Conservation (phyloP, 2,888 invertebrate species). For the Epirrhoe tristata region DNA sequence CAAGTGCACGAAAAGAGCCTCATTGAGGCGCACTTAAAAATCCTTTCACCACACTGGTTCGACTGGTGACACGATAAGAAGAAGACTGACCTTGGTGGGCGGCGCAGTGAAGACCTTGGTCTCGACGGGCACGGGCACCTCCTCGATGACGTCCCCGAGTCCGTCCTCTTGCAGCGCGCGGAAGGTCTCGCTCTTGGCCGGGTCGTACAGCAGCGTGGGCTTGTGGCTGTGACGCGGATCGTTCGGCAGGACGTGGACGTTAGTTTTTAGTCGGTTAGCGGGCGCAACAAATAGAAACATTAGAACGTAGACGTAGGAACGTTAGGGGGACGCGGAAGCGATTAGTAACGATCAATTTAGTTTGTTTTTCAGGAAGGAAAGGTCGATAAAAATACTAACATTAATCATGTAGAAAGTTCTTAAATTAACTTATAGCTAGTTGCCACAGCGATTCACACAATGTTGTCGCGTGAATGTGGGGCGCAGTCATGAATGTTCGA, state of each 20-base stretch:
- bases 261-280: constrained; percentile 83
- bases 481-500: constrained; percentile 54
- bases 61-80: neutral
- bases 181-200: constrained; percentile 95
- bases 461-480: constrained; percentile 63
- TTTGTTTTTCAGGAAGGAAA: constrained; percentile 90
- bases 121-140: constrained; percentile 89
- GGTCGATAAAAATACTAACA: constrained; percentile 93
- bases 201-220: constrained; percentile 92
- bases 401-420: constrained; percentile 82
- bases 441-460: constrained; percentile 60
- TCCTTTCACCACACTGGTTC: too few relatives aligned
- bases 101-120: constrained; percentile 91
- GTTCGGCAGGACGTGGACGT: constrained; percentile 70
- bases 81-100: constrained; percentile 80
- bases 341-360: constrained; percentile 56
- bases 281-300: constrained; percentile 77
- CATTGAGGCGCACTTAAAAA: too few relatives aligned
- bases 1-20: too few relatives aligned
- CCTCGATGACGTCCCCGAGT: constrained; percentile 87
- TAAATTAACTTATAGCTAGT: constrained; percentile 64
- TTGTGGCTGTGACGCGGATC: constrained; percentile 78
- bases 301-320: constrained; percentile 62
- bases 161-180: constrained; percentile 93
- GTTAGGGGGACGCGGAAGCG: constrained; percentile 62